Evolutionary conservation across 2,113 vertebrate genomes (phyloP).

Genomic region (Chionis minor): DNA sequence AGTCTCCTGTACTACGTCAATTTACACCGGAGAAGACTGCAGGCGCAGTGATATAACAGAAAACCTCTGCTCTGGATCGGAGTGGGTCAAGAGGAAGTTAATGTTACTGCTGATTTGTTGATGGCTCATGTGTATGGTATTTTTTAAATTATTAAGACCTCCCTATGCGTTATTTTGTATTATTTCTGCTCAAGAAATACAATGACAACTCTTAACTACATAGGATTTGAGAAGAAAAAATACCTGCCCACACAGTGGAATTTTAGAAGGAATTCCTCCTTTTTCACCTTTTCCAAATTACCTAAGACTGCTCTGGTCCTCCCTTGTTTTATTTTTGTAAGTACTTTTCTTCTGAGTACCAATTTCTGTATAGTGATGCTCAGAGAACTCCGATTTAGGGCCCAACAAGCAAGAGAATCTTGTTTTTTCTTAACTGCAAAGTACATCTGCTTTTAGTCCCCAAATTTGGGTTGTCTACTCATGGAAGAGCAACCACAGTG

Average conservation of each 20-base stretch:
- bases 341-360: not conserved
- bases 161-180: not conserved
- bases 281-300: not conserved
- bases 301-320: not conserved
- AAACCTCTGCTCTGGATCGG: not conserved
- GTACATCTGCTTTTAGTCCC: not conserved
- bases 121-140: not conserved
- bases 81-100: not conserved
- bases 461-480: not conserved
- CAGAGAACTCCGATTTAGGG: not conserved
- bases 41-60: not conserved
- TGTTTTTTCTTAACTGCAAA: not conserved
- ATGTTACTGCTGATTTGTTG: not conserved
- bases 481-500: not conserved
- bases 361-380: not conserved
- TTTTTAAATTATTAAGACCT: not conserved
- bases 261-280: not conserved
- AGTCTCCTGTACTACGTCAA: not conserved
- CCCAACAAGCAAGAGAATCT: not conserved
- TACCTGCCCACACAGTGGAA: not conserved
- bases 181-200: not conserved
- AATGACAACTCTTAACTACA: not conserved
- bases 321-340: not conserved
- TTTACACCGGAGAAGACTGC: not conserved
- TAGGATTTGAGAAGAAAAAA: not conserved